A percentile compares a stretch with the other conserved stretches of the same genome.
phyloP scores from a whole-genome alignment of 2,113 vertebrate species.

The Albula goreensis region DNA sequence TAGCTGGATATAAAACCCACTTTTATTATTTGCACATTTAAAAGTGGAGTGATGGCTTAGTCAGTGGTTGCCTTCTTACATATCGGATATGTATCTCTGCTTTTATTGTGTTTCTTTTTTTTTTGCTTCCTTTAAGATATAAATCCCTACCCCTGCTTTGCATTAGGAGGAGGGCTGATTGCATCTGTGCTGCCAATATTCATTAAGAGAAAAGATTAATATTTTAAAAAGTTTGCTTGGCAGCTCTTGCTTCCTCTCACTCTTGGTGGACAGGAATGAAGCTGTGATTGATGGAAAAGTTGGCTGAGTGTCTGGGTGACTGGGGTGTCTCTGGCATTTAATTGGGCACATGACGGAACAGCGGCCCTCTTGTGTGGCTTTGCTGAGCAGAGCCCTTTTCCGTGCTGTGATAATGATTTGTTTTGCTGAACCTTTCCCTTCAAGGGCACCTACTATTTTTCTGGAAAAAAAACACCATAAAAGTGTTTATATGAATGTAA shows the following conservation, averaged over 20 bases:
- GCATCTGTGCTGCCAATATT: neutral
- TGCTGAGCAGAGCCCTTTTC: neutral
- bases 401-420: neutral
- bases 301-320: neutral
- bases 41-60: slow-evolving; percentile 1
- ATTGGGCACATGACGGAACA: neutral
- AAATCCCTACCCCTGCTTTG: neutral
- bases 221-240: neutral
- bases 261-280: neutral
- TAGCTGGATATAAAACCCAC: neutral
- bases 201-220: neutral
- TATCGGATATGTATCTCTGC: neutral
- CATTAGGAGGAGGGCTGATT: neutral
- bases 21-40: slow-evolving; percentile 8
- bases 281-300: neutral
- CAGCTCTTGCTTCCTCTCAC: neutral
- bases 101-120: neutral
- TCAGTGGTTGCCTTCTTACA: neutral
- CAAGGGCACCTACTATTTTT: neutral
- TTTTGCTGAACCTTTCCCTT: neutral
- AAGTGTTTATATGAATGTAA: neutral
- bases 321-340: neutral
- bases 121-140: neutral
- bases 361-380: neutral
- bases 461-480: neutral